Evolutionary conservation across 2,113 vertebrate species (phyloP).

Genomic region (Poeciliopsis occidentalis): DNA sequence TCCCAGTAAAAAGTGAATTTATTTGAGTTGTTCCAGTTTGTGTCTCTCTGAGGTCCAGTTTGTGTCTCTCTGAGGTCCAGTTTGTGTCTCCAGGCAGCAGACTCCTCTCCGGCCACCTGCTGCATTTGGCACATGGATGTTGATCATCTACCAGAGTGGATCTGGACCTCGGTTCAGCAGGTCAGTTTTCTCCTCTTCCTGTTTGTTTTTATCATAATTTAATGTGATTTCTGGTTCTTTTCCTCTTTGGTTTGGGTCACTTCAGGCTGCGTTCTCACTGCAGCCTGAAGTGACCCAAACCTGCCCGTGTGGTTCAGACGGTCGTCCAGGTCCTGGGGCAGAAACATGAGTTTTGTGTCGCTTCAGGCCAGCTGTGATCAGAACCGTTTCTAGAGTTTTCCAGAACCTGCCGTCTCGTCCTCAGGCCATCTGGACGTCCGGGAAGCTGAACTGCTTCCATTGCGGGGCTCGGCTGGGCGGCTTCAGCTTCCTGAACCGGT

Average conservation of each 20-base stretch:
- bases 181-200: conserved; percentile 56
- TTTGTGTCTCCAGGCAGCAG: conserved; percentile 20
- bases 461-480: conserved; percentile 85
- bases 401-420: conserved; percentile 10
- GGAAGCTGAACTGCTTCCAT: conserved; percentile 87
- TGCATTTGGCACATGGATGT: conserved; percentile 83
- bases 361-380: too few species aligned
- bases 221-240: neutral
- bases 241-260: too few species aligned
- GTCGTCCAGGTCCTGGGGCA: too few species aligned
- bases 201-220: neutral
- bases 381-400: too few species aligned
- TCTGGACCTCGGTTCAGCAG: conserved; percentile 81
- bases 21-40: too few species aligned
- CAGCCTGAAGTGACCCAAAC: too few species aligned
- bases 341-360: too few species aligned
- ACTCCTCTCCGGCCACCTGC: conserved; percentile 66
- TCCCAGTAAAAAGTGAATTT: too few species aligned
- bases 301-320: too few species aligned
- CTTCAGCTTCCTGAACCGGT: conserved; percentile 85
- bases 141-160: conserved; percentile 86
- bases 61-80: neutral
- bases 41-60: neutral
- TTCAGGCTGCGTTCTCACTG: too few species aligned
- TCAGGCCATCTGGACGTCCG: conserved; percentile 87